Percentiles rank a stretch among this genome's conserved stretches.
Evolutionary conservation across 2,797 vertebrate species (phyloP).

Genomic region (Eupleurogrammus muticus): DNA sequence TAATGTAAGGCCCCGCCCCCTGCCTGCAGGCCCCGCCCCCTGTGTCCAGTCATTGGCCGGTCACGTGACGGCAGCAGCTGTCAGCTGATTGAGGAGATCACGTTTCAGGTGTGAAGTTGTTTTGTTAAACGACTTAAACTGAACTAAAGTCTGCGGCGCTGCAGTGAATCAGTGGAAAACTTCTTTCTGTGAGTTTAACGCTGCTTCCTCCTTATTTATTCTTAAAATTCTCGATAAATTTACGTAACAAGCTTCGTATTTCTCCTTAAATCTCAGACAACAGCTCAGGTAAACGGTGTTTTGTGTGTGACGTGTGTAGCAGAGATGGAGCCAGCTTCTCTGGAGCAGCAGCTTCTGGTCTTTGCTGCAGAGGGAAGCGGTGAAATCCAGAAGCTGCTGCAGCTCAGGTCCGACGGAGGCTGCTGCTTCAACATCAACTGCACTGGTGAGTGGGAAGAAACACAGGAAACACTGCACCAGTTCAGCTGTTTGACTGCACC

Average conservation of each 20-base stretch:
- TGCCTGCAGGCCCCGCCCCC: neutral
- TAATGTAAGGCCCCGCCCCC: too few relatives aligned
- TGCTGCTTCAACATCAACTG: slow-evolving; percentile 86
- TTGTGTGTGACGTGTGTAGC: neutral
- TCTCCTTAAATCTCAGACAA: too few relatives aligned
- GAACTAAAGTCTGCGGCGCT: neutral
- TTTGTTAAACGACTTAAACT: neutral
- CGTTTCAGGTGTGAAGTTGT: slow-evolving; percentile 28
- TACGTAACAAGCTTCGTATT: neutral
- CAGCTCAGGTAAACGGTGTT: too few relatives aligned
- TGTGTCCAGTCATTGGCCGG: too few relatives aligned
- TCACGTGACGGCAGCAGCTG: slow-evolving; percentile 54
- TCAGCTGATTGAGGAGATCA: slow-evolving; percentile 61
- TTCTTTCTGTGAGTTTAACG: slow-evolving; percentile 15
- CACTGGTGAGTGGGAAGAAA: slow-evolving; percentile 83
- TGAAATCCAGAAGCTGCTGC: slow-evolving; percentile 83
- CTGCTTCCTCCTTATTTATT: neutral
- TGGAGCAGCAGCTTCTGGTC: slow-evolving; percentile 87
- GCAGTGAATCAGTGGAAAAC: neutral
- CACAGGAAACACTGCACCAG: neutral
- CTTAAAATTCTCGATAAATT: neutral
- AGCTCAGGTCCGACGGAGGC: slow-evolving; percentile 72
- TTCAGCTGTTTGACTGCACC: too few relatives aligned
- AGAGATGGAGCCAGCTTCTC: slow-evolving; percentile 67
- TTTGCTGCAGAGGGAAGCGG: slow-evolving; percentile 85